These are phyloP conservation scores for Formica aserva DNA, from an alignment of 2,888 invertebrate species.

Conservation along the genomic window DNA sequence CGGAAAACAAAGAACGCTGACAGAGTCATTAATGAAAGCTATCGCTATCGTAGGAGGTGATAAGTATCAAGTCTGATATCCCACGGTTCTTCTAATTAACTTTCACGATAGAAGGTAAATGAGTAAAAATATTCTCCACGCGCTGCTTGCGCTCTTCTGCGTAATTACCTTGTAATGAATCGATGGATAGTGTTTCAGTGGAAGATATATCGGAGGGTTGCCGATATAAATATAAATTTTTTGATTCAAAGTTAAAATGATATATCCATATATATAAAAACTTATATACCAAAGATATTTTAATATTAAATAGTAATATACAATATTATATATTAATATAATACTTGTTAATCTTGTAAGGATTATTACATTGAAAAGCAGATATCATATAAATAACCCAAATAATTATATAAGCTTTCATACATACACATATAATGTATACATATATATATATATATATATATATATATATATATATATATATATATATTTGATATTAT, in stretches of 20 bases:
- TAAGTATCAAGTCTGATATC: conserved; percentile 35
- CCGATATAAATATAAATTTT: background rate
- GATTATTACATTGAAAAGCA: too few relatives aligned
- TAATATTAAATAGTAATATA: conserved; percentile 11
- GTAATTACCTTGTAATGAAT: conserved; percentile 34
- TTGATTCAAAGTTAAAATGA: background rate
- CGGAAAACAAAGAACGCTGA: conserved; percentile 32
- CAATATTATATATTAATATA: background rate
- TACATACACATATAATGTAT: too few relatives aligned
- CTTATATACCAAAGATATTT: background rate
- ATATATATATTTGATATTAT: too few relatives aligned
- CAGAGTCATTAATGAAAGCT: conserved; percentile 34
- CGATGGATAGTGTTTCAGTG: background rate
- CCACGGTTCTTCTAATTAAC: conserved; percentile 26
- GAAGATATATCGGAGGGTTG: background rate
- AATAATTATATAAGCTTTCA: too few relatives aligned
- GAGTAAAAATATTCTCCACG: conserved; percentile 16
- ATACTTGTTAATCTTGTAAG: too few relatives aligned
- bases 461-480: too few relatives aligned
- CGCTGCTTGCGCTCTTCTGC: background rate
- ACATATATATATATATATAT: too few relatives aligned
- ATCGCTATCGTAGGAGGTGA: conserved; percentile 3
- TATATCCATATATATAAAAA: background rate
- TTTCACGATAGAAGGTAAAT: conserved; percentile 39
- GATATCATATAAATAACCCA: too few relatives aligned